Base-by-base conservation (phyloP, 2,113 vertebrate genomes). In the Lagopus muta region DNA sequence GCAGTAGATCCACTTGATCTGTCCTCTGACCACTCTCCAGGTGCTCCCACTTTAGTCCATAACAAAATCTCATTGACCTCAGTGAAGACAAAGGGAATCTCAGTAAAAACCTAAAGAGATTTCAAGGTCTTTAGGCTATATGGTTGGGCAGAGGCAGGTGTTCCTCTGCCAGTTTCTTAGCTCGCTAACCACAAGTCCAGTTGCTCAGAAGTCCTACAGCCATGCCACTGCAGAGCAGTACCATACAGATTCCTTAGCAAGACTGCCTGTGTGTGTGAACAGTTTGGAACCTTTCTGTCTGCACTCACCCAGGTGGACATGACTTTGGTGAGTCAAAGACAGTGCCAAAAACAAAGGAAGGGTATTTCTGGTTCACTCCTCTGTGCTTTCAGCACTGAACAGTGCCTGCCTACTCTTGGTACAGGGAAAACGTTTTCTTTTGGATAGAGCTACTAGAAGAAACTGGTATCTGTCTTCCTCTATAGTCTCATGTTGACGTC, bases 141-240 rank as follows among this genome's bases (percentile, higher is more conserved):
- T 4, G 71, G 47, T n/a, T 19, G 32, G 72, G 3, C 11, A 32
- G 28, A 43, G 62, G 10, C 8, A 52, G 42, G 7, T 1, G 4
- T 2, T 69, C 32, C 22, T 48, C 50, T 67, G 65, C 50, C 76
- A 32, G 36, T 9, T 21, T 42, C 80, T 18, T 1, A 2, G 20
- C n/a, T 70, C 2, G 2, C 43, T 50, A 11, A 2, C 36, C 13
- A 8, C 0, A 10, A 69, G 4, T 55, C 21, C 1, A 0, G 4
- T 2, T 2, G 61, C 55, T 30, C 42, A 14, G 74, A 17, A 80
- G 38, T 24, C 75, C 22, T 19, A 36, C 48, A n/a, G 36, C 52
- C 42, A 20, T 0, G 0, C 6, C 5, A 12, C 58, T 5, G 0
- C 11, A 34, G 30, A 66, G 54, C 82, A 28, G 45, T 8, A 57